phyloP scores from a whole-genome alignment of 2,797 vertebrate genomes.

The Semaprochilodus insignis region DNA sequence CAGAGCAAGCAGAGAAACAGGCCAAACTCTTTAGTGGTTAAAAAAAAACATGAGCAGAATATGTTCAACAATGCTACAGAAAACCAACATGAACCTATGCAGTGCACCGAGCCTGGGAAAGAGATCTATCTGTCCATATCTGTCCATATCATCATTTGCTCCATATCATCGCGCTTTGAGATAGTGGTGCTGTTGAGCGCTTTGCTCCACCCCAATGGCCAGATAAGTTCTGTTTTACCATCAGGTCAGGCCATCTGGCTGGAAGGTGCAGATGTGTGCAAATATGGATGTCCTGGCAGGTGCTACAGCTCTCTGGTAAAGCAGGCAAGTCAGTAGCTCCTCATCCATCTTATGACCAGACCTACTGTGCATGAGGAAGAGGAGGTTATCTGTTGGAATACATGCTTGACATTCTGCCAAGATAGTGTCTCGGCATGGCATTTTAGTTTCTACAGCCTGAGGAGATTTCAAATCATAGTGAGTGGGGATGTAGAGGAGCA shows the following conservation, averaged over 20 bases:
- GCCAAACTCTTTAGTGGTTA: no score
- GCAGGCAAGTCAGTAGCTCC: constrained; percentile 42
- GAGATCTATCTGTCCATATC: neutral
- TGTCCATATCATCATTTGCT: no score
- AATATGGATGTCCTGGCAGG: constrained; percentile 53
- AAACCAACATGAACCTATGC: no score
- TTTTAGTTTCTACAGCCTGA: neutral
- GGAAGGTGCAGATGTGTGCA: constrained; percentile 57
- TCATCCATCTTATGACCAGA: constrained; percentile 34
- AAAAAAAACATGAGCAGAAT: no score
- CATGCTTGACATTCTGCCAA: constrained; percentile 47
- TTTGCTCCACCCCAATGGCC: constrained; percentile 63
- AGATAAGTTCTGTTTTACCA: constrained; percentile 72
- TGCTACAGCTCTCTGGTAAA: constrained; percentile 23
- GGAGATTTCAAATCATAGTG: neutral
- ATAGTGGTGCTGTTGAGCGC: constrained; percentile 69
- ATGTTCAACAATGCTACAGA: no score
- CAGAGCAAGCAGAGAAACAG: no score
- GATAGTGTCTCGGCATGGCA: constrained; percentile 25
- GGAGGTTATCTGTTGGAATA: constrained; percentile 48
- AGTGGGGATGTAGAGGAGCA: neutral
- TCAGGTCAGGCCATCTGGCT: constrained; percentile 71
- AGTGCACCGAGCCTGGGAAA: neutral
- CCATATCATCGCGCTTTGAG: constrained; percentile 53
- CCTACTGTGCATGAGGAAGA: constrained; percentile 25